phyloP scores from a whole-genome alignment of 2,888 invertebrate species.

The Acleris emargana region DNA sequence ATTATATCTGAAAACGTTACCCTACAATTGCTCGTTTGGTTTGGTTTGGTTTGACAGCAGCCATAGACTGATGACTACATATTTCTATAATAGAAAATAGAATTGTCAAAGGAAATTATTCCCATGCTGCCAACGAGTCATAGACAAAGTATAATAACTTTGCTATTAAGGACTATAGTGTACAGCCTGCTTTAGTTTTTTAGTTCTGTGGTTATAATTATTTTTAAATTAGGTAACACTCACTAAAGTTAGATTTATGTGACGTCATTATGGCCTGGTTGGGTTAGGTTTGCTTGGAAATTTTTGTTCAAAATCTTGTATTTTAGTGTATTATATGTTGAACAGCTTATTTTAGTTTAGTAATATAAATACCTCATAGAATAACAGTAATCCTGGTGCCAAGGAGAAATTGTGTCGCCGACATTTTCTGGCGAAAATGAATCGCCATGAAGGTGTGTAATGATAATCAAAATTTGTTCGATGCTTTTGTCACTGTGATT shows the following conservation, averaged over 20 bases:
- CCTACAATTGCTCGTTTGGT: not conserved
- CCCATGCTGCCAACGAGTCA: too few relatives aligned
- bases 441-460: conserved; percentile 96
- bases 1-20: conserved; percentile 4
- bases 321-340: conserved; percentile 85
- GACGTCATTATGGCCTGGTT: conserved; percentile 88
- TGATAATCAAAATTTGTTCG: conserved; percentile 83
- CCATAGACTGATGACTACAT: not conserved
- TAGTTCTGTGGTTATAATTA: conserved; percentile 9
- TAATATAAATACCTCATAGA: conserved; percentile 80
- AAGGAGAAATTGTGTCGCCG: conserved; percentile 74
- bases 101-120: too few relatives aligned
- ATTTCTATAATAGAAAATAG: too few relatives aligned
- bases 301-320: conserved; percentile 86
- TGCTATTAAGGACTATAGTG: not conserved
- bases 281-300: conserved; percentile 88
- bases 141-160: not conserved
- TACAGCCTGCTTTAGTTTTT: not conserved
- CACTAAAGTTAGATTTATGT: conserved; percentile 64
- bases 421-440: conserved; percentile 88
- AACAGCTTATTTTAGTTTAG: conserved; percentile 82
- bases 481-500: conserved; percentile 79
- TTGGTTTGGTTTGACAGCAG: not conserved
- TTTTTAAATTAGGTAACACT: conserved; percentile 49
- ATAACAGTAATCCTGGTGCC: conserved; percentile 78